Evolutionary conservation across 2,113 vertebrate species (phyloP).

Genomic region (Proterorhinus semilunaris): DNA sequence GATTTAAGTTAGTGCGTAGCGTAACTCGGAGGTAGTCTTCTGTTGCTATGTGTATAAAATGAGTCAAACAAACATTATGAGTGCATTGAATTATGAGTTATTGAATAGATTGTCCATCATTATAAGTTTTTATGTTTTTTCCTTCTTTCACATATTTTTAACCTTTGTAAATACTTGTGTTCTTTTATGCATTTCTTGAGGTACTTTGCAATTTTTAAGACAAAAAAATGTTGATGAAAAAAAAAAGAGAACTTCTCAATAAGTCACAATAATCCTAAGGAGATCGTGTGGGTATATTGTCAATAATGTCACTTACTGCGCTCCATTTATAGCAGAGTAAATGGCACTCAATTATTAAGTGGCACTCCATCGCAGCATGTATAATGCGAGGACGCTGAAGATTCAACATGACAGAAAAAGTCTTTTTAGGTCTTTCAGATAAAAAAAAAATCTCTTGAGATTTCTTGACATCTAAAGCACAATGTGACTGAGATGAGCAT

Average conservation of each 20-base stretch:
- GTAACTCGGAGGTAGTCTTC: too few relatives aligned
- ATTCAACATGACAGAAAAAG: slow-evolving; percentile 37
- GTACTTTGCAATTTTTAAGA: too few relatives aligned
- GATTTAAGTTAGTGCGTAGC: not conserved
- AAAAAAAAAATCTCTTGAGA: not conserved
- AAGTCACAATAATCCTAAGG: not conserved
- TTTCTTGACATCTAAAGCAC: not conserved
- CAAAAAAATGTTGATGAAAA: too few relatives aligned
- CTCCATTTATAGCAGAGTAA: slow-evolving; percentile 51
- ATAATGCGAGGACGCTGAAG: slow-evolving; percentile 29
- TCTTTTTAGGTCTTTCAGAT: slow-evolving; percentile 31
- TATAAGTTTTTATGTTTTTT: too few relatives aligned
- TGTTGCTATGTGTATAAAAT: too few relatives aligned
- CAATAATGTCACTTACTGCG: slow-evolving; percentile 13
- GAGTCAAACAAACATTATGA: too few relatives aligned
- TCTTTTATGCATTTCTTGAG: too few relatives aligned
- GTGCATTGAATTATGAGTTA: too few relatives aligned
- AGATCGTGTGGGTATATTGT: slow-evolving; percentile 11
- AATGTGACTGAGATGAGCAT: slow-evolving; percentile 8
- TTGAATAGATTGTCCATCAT: too few relatives aligned
- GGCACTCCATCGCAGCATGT: slow-evolving; percentile 17
- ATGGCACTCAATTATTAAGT: slow-evolving; percentile 56
- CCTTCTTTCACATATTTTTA: too few relatives aligned
- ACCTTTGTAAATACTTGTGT: too few relatives aligned
- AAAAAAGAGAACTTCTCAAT: too few relatives aligned